These are phyloP conservation scores for Ctenosaura bakeri DNA, from an alignment of 2,797 vertebrate genomes.

Conservation along the genomic window DNA sequence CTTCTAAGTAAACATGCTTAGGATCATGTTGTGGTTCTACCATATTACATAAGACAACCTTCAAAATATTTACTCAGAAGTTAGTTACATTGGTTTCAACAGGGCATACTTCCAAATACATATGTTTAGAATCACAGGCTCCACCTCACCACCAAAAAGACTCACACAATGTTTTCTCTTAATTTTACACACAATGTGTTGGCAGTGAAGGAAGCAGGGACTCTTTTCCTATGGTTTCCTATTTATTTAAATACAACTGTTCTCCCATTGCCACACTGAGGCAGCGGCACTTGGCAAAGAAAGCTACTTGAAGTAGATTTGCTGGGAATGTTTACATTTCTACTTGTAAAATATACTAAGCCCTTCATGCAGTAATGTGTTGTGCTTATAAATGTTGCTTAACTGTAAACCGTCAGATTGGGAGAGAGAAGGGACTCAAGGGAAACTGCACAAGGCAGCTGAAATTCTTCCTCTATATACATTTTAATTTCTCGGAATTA, in stretches of 20 bases:
- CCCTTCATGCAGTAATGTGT: conserved; percentile 37
- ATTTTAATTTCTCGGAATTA: not conserved
- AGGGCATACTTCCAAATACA: not conserved
- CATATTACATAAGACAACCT: not conserved
- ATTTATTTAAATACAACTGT: conserved; percentile 59
- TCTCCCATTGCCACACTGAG: conserved; percentile 39
- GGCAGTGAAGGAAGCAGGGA: not conserved
- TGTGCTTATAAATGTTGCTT: conserved; percentile 41
- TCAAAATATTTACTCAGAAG: not conserved
- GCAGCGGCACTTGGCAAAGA: conserved; percentile 43
- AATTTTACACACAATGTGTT: not conserved
- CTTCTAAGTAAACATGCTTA: not conserved
- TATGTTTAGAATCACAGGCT: not conserved
- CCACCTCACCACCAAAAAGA: too few relatives aligned
- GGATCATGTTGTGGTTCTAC: not conserved
- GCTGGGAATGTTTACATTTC: conserved; percentile 36
- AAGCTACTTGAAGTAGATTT: not conserved
- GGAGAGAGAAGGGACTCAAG: not conserved
- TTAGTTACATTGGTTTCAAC: not conserved
- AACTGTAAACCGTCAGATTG: not conserved
- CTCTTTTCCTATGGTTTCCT: conserved; percentile 39
- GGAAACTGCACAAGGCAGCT: not conserved
- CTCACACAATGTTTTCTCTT: conserved; percentile 21
- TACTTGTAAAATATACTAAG: conserved; percentile 39
- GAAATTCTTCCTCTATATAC: conserved; percentile 3